Conservation (phyloP, 1,140 invertebrate species). For the Penaeus vannamei region DNA sequence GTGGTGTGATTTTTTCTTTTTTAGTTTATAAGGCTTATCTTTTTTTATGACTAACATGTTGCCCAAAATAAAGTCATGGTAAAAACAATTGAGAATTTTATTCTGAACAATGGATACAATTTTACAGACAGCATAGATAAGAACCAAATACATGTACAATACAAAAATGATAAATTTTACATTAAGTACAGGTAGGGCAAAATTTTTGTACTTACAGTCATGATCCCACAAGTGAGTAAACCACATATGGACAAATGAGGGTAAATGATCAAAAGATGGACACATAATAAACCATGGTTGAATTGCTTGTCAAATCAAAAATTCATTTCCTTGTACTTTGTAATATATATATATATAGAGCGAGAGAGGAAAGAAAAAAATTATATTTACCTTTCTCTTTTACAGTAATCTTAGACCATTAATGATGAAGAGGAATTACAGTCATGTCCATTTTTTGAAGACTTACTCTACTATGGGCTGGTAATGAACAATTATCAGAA, state of each 20-base stretch:
- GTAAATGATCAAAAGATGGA: slow-evolving; percentile 33
- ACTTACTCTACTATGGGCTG: slow-evolving; percentile 39
- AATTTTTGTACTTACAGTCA: slow-evolving; percentile 60
- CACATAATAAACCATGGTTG: not conserved
- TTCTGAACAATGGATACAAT: slow-evolving; percentile 59
- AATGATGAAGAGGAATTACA: slow-evolving; percentile 6
- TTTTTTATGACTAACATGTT: not conserved
- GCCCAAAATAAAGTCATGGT: slow-evolving; percentile 1
- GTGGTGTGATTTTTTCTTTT: slow-evolving; percentile 73
- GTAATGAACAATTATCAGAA: slow-evolving; percentile 31
- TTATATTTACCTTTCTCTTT: no score
- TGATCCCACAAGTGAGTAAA: slow-evolving; percentile 53
- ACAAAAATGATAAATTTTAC: slow-evolving; percentile 40
- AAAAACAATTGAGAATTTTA: slow-evolving; percentile 57
- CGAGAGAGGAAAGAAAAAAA: no score
- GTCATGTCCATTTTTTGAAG: slow-evolving; percentile 43
- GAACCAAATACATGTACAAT: slow-evolving; percentile 42
- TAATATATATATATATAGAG: no score
- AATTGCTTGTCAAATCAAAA: no score
- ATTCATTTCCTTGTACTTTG: no score
- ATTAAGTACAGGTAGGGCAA: slow-evolving; percentile 55
- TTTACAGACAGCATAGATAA: slow-evolving; percentile 53
- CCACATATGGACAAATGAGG: slow-evolving; percentile 46
- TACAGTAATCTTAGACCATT: not conserved
- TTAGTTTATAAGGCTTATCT: not conserved